phyloP scores from a whole-genome alignment of 2,113 vertebrate genomes.

The Gadus macrocephalus region DNA sequence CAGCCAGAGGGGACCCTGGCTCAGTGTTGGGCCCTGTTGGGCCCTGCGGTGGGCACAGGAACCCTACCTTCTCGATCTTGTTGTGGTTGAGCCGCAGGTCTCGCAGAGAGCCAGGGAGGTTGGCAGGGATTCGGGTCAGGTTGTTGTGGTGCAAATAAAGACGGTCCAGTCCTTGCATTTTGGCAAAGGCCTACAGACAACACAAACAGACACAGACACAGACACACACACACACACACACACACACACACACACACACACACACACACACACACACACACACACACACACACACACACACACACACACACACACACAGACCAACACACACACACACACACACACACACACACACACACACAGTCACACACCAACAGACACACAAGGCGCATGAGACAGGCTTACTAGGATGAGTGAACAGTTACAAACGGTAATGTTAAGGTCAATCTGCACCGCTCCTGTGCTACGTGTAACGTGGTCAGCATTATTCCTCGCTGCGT shows the following conservation, averaged over 20 bases:
- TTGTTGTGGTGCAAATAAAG: slow-evolving; percentile 94
- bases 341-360: background rate
- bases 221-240: background rate
- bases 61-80: slow-evolving; percentile 77
- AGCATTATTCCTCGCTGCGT: too few species aligned
- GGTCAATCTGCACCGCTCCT: too few species aligned
- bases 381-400: background rate
- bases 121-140: slow-evolving; percentile 81
- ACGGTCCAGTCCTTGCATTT: slow-evolving; percentile 79
- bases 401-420: background rate
- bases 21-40: too few species aligned
- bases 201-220: background rate
- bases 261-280: background rate
- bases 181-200: slow-evolving; percentile 75
- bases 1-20: too few species aligned
- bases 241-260: too few species aligned
- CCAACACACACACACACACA: too few species aligned
- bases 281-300: background rate
- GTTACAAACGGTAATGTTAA: background rate
- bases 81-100: slow-evolving; percentile 89
- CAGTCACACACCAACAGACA: background rate
- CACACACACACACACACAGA: background rate
- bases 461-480: too few species aligned
- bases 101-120: slow-evolving; percentile 80
- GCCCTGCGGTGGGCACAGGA: background rate